phyloP scores from a whole-genome alignment of 1,140 invertebrate genomes.

The Glossosoma conforme region DNA sequence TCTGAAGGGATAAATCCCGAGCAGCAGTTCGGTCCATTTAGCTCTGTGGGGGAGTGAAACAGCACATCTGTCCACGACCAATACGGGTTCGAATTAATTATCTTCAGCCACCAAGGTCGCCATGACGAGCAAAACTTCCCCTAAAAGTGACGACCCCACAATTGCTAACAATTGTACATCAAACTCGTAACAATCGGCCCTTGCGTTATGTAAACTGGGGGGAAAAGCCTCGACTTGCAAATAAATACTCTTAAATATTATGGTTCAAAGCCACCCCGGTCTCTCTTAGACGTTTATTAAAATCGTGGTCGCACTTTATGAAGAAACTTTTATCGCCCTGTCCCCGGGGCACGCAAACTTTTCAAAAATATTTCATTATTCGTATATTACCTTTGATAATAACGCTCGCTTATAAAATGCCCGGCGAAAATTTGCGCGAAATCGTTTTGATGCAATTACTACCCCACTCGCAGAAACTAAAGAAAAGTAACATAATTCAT shows the following conservation, averaged over 20 bases:
- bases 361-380: no score
- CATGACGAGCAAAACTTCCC: not conserved
- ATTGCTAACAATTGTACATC: not conserved
- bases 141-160: not conserved
- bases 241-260: constrained; percentile 16
- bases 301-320: constrained; percentile 12
- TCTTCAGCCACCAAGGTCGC: constrained; percentile 15
- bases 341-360: no score
- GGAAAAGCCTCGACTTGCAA: constrained; percentile 17
- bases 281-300: constrained; percentile 13
- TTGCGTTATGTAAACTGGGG: not conserved
- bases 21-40: no score
- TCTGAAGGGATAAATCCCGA: no score
- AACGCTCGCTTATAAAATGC: no score
- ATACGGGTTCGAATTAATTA: constrained; percentile 25
- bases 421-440: no score
- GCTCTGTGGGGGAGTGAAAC: constrained; percentile 14
- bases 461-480: no score
- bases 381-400: no score
- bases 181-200: constrained; percentile 18
- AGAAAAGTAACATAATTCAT: no score
- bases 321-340: not conserved
- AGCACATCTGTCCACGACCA: constrained; percentile 26
- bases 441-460: no score
- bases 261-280: constrained; percentile 8